These are phyloP conservation scores for Pachycephala philippinensis DNA, from an alignment of 2,113 vertebrate species.

Conservation along the genomic window DNA sequence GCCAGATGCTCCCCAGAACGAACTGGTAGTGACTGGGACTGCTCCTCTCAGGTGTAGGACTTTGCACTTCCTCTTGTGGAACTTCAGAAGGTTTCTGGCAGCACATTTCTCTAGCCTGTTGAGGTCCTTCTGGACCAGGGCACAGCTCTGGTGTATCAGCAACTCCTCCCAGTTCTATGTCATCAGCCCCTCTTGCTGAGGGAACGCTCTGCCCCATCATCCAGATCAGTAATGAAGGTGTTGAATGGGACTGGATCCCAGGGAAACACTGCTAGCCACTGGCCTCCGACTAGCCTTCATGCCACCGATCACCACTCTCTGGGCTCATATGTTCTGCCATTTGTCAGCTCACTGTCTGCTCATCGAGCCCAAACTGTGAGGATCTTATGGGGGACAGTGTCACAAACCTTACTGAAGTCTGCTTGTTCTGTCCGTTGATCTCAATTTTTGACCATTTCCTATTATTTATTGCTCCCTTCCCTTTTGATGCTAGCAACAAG, in stretches of 20 bases:
- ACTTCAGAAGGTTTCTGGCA: background rate
- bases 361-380: background rate
- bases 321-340: background rate
- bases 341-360: background rate
- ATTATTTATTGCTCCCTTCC: background rate
- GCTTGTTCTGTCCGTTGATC: background rate
- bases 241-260: background rate
- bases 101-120: background rate
- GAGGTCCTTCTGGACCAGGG: background rate
- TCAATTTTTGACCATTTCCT: background rate
- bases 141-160: background rate
- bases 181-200: background rate
- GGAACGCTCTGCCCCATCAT: background rate
- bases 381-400: background rate
- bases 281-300: background rate
- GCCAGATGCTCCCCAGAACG: fast-evolving
- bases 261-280: background rate
- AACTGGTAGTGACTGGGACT: background rate
- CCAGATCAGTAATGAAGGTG: background rate
- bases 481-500: background rate
- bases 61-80: background rate
- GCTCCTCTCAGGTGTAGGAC: background rate
- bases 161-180: background rate
- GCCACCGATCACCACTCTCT: background rate
- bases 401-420: background rate